Conservation (phyloP, 2,888 invertebrate species). For the Lysandra bellargus region DNA sequence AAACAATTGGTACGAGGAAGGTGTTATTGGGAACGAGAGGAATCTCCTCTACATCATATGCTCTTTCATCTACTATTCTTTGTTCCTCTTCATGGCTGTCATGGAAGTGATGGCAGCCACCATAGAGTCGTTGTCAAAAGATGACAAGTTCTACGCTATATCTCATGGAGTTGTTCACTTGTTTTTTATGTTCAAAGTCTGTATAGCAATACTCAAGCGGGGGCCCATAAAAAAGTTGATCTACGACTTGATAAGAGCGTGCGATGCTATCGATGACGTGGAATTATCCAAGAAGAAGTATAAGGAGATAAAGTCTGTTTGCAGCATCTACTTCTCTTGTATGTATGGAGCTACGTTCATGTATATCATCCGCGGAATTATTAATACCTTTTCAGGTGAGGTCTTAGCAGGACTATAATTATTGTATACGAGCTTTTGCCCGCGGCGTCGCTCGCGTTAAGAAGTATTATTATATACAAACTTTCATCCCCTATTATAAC, state of each 20-base stretch:
- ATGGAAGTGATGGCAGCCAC: constrained; percentile 3
- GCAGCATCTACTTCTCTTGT: not conserved
- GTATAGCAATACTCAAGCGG: not conserved
- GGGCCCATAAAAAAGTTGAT: not conserved
- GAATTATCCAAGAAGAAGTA: constrained; percentile 5
- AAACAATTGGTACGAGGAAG: constrained; percentile 7
- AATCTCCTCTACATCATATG: not conserved
- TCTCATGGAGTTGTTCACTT: constrained; percentile 7
- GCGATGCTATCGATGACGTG: not conserved
- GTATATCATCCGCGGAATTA: constrained; percentile 12
- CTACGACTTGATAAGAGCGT: not conserved
- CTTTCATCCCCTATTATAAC: too few relatives aligned
- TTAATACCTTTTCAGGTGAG: not conserved
- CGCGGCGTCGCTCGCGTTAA: too few relatives aligned
- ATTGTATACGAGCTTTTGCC: not conserved
- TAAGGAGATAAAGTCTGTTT: not conserved
- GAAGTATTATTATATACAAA: too few relatives aligned
- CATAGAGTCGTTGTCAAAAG: not conserved
- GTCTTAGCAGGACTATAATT: not conserved
- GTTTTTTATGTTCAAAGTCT: constrained; percentile 2
- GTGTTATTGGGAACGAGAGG: not conserved
- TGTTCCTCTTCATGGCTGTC: not conserved
- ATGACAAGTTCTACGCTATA: constrained; percentile 8
- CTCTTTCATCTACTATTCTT: not conserved
- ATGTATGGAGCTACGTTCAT: constrained; percentile 23